Evolutionary conservation across 1,140 invertebrate genomes (phyloP), one percentile per base, ranked within the genome.

Genomic region (Temnothorax curvispinosus): DNA sequence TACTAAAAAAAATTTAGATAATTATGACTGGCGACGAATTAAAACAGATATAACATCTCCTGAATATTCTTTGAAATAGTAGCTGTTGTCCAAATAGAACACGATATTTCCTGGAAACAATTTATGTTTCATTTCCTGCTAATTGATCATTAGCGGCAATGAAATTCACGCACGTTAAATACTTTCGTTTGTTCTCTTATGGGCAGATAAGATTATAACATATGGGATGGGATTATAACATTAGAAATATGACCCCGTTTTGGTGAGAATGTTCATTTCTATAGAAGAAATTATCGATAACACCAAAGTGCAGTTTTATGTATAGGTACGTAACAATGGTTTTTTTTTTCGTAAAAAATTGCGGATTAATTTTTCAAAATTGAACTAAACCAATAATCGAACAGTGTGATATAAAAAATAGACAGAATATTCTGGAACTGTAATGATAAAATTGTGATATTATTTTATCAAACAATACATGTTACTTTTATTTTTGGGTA

Each of bases 101-200:
- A n/a, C 18, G 11, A 44, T 15, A 35, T 38, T 65, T 50, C 44
- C 15, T 15, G 27, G 41, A 44, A 18, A 67, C 13, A n/a, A 78
- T 78, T 78, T 50, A 65, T 52, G 32, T 7, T 6, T 52, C 8
- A n/a, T 21, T 35, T 32, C 9, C 1, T 9, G 58, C 18, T 78
- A 52, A 78, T 65, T 78, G 27, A n/a, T 62, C 56, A 38, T 52
- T 41, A 65, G 21, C 35, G 35, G 21, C 74, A 32, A 60, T 76
- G 44, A 15, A 65, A 44, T 41, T 76, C 38, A 52, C 35, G 35
- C 18, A 60, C 38, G 15, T 27, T 21, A 65, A 78, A 21, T 78
- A 65, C 44, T 3, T 65, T 50, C n/a, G 56, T 76, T 60, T 47
- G 9, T 35, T 64, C 27, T 27, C 18, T 8, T 47, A 35, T 50